These are phyloP conservation scores for Callionymus lyra DNA, from an alignment of 2,113 vertebrate genomes.

Conservation along the genomic window DNA sequence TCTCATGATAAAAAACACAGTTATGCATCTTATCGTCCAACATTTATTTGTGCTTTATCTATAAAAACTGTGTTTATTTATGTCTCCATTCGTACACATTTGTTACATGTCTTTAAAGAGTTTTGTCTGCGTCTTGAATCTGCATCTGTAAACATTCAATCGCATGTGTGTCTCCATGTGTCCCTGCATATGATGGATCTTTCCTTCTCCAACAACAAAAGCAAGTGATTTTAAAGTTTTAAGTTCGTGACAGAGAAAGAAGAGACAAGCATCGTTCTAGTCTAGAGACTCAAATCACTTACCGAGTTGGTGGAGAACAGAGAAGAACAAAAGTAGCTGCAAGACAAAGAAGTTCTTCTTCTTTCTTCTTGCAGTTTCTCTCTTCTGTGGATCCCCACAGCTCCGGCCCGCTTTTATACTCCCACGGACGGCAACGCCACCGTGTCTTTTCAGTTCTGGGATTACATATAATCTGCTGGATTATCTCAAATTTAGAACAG, in stretches of 20 bases:
- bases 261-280: neutral
- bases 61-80: too few relatives aligned
- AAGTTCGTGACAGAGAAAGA: neutral
- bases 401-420: neutral
- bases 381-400: neutral
- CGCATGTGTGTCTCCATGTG: too few relatives aligned
- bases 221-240: neutral
- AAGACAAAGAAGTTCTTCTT: conserved; percentile 9
- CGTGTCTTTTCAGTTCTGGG: too few relatives aligned
- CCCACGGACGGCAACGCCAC: too few relatives aligned
- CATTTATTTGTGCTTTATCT: neutral
- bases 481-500: too few relatives aligned
- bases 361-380: conserved; percentile 13
- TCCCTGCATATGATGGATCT: too few relatives aligned
- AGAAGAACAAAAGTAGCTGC: conserved; percentile 6
- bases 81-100: too few relatives aligned
- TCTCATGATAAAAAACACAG: neutral
- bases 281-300: neutral
- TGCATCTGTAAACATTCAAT: too few relatives aligned
- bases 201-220: neutral
- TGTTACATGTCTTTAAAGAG: too few relatives aligned
- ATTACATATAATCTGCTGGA: too few relatives aligned
- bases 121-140: too few relatives aligned
- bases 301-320: neutral
- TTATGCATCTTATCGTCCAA: neutral